Percentiles rank a stretch among this genome's conserved stretches.
phyloP scores from a whole-genome alignment of 2,888 invertebrate genomes.

The Frankliniella intonsa region DNA sequence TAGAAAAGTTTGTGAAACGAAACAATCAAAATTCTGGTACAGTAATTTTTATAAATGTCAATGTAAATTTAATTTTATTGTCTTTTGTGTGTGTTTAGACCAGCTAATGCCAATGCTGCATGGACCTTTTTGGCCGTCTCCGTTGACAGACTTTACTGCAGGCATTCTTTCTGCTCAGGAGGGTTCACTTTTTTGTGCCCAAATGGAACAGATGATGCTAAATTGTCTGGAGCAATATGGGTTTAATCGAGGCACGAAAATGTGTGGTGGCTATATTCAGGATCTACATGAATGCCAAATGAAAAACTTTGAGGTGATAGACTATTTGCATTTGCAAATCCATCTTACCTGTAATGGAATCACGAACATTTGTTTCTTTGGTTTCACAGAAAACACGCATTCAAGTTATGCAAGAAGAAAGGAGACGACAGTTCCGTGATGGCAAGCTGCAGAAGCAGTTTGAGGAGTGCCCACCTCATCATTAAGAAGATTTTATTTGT shows the following conservation, averaged over 20 bases:
- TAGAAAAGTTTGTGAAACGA: no score
- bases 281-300: background rate
- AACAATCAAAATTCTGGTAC: no score
- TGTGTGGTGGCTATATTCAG: background rate
- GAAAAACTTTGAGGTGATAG: background rate
- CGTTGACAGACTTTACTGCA: background rate
- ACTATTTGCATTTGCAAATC: background rate
- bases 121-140: background rate
- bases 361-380: background rate
- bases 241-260: background rate
- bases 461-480: background rate
- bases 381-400: background rate
- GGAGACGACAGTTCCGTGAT: background rate
- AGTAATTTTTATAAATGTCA: no score
- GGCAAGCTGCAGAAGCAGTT: background rate
- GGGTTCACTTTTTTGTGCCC: background rate
- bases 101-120: no score
- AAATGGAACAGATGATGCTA: conserved; percentile 9
- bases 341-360: background rate
- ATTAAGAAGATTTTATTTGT: background rate
- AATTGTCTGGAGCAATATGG: background rate
- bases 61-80: no score
- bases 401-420: background rate
- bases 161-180: background rate
- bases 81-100: no score